Percentiles rank a stretch among this genome's conserved stretches.
Conservation (phyloP, 1,140 invertebrate genomes). For the Penaeus japonicus region DNA sequence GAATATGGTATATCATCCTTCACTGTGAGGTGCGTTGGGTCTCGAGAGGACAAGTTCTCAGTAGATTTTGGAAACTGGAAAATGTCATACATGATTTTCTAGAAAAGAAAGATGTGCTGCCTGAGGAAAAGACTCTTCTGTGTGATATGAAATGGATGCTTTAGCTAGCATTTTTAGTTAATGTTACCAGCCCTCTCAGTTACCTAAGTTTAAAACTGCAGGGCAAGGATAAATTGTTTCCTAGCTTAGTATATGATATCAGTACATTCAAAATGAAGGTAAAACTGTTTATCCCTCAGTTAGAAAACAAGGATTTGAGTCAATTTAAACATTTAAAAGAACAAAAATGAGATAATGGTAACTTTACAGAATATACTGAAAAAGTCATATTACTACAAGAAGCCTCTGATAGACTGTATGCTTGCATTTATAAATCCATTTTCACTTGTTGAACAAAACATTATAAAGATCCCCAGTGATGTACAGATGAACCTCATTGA, state of each 20-base stretch:
- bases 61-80: background rate
- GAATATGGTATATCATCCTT: too few relatives aligned
- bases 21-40: too few relatives aligned
- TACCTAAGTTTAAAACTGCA: slow-evolving; percentile 3
- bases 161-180: slow-evolving; percentile 8
- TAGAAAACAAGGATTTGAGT: too few relatives aligned
- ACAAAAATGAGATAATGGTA: background rate
- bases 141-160: background rate
- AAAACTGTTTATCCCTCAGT: background rate
- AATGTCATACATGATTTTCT: too few relatives aligned
- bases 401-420: background rate
- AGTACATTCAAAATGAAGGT: background rate
- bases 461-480: background rate
- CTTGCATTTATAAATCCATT: background rate
- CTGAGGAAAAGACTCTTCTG: background rate
- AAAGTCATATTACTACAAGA: background rate
- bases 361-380: background rate
- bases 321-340: background rate
- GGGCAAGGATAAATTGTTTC: slow-evolving; percentile 10
- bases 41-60: background rate
- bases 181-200: slow-evolving; percentile 10
- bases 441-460: background rate
- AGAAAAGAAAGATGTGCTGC: background rate
- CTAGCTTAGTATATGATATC: slow-evolving; percentile 4
- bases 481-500: background rate